Evolutionary conservation across 2,888 invertebrate genomes (phyloP).

Genomic region (Lasioglossum pauxillum): DNA sequence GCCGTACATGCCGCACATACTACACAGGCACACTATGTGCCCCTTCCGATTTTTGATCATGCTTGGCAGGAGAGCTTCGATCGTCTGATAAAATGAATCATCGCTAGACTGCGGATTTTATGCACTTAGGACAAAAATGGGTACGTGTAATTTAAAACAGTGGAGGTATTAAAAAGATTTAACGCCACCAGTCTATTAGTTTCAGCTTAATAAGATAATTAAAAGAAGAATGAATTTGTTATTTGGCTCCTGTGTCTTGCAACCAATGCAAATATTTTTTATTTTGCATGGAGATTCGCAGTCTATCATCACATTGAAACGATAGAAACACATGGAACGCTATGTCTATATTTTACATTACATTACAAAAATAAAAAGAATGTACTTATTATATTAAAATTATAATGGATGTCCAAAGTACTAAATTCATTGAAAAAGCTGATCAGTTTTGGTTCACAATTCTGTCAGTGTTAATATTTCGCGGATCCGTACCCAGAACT

Average conservation of each 20-base stretch:
- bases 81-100: conserved; percentile 74
- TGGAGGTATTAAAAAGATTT: too few relatives aligned
- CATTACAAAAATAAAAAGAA: not conserved
- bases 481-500: conserved; percentile 84
- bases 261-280: too few relatives aligned
- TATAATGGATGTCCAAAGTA: too few relatives aligned
- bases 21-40: conserved; percentile 84
- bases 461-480: not conserved
- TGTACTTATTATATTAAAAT: not conserved
- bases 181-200: too few relatives aligned
- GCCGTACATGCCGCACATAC: conserved; percentile 83
- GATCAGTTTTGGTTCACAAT: not conserved
- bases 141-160: too few relatives aligned
- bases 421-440: not conserved
- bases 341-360: not conserved
- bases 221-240: too few relatives aligned
- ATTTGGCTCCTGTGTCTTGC: too few relatives aligned
- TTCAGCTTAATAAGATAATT: too few relatives aligned
- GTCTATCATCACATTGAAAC: not conserved
- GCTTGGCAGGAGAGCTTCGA: conserved; percentile 83
- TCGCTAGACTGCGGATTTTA: not conserved
- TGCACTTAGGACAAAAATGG: too few relatives aligned
- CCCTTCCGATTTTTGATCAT: conserved; percentile 83
- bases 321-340: not conserved
- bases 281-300: too few relatives aligned